Conservation (phyloP, 1,140 invertebrate species). For the Aphelenchoides besseyi region DNA sequence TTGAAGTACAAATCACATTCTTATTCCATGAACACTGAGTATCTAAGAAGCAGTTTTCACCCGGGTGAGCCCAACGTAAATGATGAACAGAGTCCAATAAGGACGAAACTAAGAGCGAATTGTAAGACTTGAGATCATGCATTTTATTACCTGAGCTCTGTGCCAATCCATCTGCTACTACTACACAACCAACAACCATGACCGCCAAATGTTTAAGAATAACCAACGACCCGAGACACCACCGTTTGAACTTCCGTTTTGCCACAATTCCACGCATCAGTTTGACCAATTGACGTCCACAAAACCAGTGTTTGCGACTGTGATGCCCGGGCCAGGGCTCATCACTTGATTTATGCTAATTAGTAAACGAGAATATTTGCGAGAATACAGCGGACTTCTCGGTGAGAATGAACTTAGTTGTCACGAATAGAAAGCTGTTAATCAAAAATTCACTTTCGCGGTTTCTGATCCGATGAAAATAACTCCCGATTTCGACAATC, state of each 20-base stretch:
- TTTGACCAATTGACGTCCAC: not conserved
- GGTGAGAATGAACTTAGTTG: too few relatives aligned
- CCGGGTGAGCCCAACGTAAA: not conserved
- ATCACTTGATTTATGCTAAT: too few relatives aligned
- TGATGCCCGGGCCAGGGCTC: not conserved
- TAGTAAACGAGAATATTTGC: too few relatives aligned
- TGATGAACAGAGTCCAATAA: not conserved
- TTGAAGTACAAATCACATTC: conserved; percentile 16
- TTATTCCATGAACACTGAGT: conserved; percentile 13
- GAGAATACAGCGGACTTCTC: too few relatives aligned
- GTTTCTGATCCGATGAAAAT: not conserved
- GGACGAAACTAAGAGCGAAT: not conserved
- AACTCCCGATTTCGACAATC: not conserved
- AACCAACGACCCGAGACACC: not conserved
- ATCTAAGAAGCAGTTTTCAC: conserved; percentile 4
- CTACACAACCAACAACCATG: not conserved
- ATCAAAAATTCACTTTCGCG: too few relatives aligned
- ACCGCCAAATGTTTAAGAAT: not conserved
- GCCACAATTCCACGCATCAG: not conserved
- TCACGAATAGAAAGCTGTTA: too few relatives aligned
- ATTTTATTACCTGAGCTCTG: conserved; percentile 1
- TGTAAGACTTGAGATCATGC: not conserved
- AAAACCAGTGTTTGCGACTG: not conserved
- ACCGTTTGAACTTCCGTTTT: not conserved
- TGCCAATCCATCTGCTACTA: not conserved